Percentiles rank a stretch among this genome's conserved stretches.
Conservation (phyloP, 2,888 invertebrate species). For the Rhagonycha lutea region DNA sequence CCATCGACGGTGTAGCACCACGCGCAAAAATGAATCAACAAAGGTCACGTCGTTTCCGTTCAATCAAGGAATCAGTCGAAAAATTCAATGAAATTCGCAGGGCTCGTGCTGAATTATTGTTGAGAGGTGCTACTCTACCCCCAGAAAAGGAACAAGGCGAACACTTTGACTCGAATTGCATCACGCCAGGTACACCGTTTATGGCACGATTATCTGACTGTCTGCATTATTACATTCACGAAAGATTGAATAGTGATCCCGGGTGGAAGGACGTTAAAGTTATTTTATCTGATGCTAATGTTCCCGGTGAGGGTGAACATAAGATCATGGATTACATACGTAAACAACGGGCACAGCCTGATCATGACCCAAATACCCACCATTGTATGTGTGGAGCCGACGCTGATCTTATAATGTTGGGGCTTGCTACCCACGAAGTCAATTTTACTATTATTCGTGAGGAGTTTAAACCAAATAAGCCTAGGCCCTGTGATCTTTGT, state of each 20-base stretch:
- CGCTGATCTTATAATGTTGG: conserved; percentile 97
- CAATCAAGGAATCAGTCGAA: conserved; percentile 91
- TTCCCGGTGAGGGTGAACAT: conserved; percentile 97
- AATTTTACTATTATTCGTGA: conserved; percentile 98
- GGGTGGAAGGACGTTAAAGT: conserved; percentile 94
- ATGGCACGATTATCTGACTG: conserved; percentile 90
- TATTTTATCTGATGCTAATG: conserved; percentile 98
- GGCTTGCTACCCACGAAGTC: conserved; percentile 97
- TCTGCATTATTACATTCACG: conserved; percentile 86
- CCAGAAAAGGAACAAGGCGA: conserved; percentile 88
- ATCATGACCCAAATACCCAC: conserved; percentile 96
- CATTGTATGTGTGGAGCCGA: conserved; percentile 98
- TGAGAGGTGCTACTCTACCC: conserved; percentile 77
- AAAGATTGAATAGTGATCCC: conserved; percentile 87
- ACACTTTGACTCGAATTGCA: conserved; percentile 99
- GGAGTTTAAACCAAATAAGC: conserved; percentile 97
- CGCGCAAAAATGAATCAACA: conserved; percentile 99
- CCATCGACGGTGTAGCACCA: conserved; percentile 98
- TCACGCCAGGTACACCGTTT: conserved; percentile 98
- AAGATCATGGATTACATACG: conserved; percentile 99
- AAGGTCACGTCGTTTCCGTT: conserved; percentile 92
- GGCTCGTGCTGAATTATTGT: conserved; percentile 72
- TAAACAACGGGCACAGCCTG: conserved; percentile 90
- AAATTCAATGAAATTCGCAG: conserved; percentile 85
- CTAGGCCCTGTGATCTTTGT: conserved; percentile 94